A percentile compares a stretch with the other conserved stretches of the same genome.
These are phyloP conservation scores for Rhynchopsitta pachyrhyncha DNA, from an alignment of 2,113 vertebrate species.

Conservation along the genomic window DNA sequence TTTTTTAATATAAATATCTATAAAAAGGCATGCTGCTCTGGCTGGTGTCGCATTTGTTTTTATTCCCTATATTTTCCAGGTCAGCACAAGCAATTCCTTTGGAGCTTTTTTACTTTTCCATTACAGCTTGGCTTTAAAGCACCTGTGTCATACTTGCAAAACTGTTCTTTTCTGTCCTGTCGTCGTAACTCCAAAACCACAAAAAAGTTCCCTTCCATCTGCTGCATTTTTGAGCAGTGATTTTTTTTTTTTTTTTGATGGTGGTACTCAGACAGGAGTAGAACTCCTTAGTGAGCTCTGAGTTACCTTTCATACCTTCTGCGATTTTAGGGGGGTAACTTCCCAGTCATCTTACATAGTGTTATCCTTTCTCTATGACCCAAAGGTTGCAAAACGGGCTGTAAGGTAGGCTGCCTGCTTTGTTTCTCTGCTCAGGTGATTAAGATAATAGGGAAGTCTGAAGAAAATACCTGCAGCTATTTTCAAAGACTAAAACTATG, in stretches of 20 bases:
- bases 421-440: neutral
- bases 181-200: neutral
- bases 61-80: neutral
- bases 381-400: neutral
- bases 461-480: neutral
- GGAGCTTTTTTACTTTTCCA: neutral
- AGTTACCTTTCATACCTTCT: neutral
- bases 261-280: neutral
- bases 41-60: neutral
- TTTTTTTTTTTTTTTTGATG: neutral
- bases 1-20: neutral
- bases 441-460: neutral
- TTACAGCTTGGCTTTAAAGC: neutral
- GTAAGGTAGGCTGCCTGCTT: neutral
- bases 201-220: neutral
- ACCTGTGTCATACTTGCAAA: neutral
- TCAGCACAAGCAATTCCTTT: conserved; percentile 9
- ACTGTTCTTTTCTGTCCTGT: neutral
- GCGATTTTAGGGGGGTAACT: neutral
- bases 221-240: neutral
- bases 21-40: neutral
- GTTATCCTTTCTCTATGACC: neutral
- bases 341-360: neutral
- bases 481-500: neutral
- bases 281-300: neutral